A percentile compares a stretch with the other conserved stretches of the same genome.
Conservation (phyloP, 2,888 invertebrate genomes). For the Cordilura impudica region DNA sequence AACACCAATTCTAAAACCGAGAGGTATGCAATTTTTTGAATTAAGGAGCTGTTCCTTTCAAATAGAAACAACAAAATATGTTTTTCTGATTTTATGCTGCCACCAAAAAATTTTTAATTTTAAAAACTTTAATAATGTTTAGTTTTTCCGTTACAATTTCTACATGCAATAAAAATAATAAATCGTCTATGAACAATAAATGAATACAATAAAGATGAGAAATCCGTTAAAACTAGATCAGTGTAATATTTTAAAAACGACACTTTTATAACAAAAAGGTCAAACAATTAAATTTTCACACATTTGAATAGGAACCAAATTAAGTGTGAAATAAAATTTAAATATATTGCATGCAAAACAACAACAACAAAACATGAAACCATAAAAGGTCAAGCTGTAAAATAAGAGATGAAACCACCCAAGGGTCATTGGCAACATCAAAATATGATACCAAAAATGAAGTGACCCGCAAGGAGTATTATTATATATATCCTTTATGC, state of each 20-base stretch:
- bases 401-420: constrained; percentile 22
- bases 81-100: too few species aligned
- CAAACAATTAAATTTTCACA: constrained; percentile 34
- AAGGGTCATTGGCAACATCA: constrained; percentile 36
- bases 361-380: constrained; percentile 3
- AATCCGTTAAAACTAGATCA: constrained; percentile 33
- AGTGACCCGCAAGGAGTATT: constrained; percentile 9
- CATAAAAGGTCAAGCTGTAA: constrained; percentile 58
- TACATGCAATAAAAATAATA: background rate
- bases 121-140: background rate
- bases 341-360: constrained; percentile 43
- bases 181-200: constrained; percentile 5
- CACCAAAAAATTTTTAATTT: too few species aligned
- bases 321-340: constrained; percentile 61
- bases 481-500: constrained; percentile 42
- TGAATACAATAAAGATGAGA: background rate
- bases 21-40: too few species aligned
- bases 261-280: constrained; percentile 45
- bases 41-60: too few species aligned
- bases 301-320: constrained; percentile 32
- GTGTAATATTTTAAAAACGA: constrained; percentile 25
- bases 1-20: too few species aligned
- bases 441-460: background rate
- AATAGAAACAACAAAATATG: too few species aligned
- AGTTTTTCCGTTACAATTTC: constrained; percentile 7